Evolutionary conservation across 1,140 invertebrate species (phyloP).

Genomic region (Musca vetustissima): DNA sequence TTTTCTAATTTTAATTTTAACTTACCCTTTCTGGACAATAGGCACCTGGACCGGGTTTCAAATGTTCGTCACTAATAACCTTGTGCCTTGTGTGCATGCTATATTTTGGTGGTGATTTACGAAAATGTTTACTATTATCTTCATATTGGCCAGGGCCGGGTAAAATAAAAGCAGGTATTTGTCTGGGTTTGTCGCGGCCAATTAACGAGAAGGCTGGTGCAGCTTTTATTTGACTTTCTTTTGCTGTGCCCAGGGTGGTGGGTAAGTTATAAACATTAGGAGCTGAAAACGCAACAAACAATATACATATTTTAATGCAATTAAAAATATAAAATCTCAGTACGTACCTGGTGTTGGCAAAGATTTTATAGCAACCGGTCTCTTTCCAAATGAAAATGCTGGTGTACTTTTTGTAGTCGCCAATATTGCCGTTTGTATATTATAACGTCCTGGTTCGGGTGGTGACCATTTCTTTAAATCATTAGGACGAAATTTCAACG

Average conservation of each 20-base stretch:
- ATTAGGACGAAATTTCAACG: not conserved
- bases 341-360: constrained; percentile 4
- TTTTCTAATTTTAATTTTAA: not conserved
- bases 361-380: not conserved
- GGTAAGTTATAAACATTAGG: constrained; percentile 88
- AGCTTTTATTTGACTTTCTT: constrained; percentile 51
- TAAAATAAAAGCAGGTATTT: constrained; percentile 38
- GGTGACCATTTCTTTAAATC: not conserved
- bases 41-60: constrained; percentile 85
- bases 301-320: not conserved
- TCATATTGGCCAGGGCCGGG: constrained; percentile 62
- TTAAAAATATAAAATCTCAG: not conserved
- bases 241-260: constrained; percentile 68
- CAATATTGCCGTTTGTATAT: not conserved
- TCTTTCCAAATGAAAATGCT: not conserved
- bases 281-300: constrained; percentile 62
- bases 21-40: constrained; percentile 89
- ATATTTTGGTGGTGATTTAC: constrained; percentile 77
- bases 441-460: not conserved
- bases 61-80: constrained; percentile 70
- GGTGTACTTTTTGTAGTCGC: not conserved
- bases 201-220: constrained; percentile 73
- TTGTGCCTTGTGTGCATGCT: constrained; percentile 79
- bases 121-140: constrained; percentile 62
- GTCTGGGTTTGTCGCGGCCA: constrained; percentile 63